These are phyloP conservation scores for Oreochromis grahami DNA, from an alignment of 2,797 vertebrate species.

Conservation along the genomic window DNA sequence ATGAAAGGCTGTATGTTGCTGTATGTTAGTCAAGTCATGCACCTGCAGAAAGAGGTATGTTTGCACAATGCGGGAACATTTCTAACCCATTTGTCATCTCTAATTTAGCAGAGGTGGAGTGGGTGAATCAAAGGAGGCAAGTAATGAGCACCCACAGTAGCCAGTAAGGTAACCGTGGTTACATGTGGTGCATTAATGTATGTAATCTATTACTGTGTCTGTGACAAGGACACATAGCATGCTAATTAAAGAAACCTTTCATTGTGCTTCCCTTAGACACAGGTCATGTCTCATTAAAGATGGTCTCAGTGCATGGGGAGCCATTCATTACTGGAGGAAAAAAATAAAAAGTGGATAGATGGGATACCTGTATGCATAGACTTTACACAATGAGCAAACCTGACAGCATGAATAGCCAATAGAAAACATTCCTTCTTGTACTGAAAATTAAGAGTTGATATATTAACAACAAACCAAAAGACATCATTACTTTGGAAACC, in stretches of 20 bases:
- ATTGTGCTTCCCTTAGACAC: slow-evolving; percentile 60
- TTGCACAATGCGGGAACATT: slow-evolving; percentile 1
- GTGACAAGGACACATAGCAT: slow-evolving; percentile 66
- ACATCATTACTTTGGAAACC: neutral
- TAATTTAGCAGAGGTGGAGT: slow-evolving; percentile 37
- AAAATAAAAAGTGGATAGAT: neutral
- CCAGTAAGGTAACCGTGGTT: slow-evolving; percentile 57
- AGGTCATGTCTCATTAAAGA: slow-evolving; percentile 75
- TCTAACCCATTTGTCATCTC: slow-evolving; percentile 52
- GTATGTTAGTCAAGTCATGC: neutral
- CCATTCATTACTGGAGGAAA: slow-evolving; percentile 58
- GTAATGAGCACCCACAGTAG: slow-evolving; percentile 58
- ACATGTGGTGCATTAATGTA: slow-evolving; percentile 68
- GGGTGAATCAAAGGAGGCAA: slow-evolving; percentile 33
- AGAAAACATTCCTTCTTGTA: neutral
- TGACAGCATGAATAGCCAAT: neutral
- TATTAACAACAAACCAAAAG: neutral
- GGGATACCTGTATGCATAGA: neutral
- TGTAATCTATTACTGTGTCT: slow-evolving; percentile 71
- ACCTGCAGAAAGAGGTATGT: neutral
- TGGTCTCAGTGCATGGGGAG: slow-evolving; percentile 39
- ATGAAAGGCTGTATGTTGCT: slow-evolving; percentile 3
- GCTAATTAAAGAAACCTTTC: slow-evolving; percentile 79
- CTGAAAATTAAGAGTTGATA: neutral
- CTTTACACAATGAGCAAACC: neutral